phyloP scores from a whole-genome alignment of 2,888 invertebrate genomes.

The Dicroscelio sp. region DNA sequence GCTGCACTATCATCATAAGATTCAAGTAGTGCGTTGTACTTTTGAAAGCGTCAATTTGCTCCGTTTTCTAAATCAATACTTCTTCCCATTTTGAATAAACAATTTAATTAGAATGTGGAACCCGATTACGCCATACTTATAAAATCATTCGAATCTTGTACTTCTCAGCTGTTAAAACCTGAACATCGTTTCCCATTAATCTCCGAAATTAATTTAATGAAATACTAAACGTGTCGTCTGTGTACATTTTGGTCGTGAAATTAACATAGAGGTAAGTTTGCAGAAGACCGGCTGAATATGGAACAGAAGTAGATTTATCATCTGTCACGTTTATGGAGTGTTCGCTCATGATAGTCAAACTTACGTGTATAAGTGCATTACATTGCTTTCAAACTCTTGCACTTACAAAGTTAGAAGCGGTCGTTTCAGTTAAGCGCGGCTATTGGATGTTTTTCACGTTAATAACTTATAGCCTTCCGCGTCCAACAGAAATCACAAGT shows the following conservation, averaged over 20 bases:
- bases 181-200: slow-evolving; percentile 41
- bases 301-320: slow-evolving; percentile 78
- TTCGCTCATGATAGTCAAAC: slow-evolving; percentile 78
- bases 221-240: slow-evolving; percentile 58
- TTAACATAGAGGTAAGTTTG: slow-evolving; percentile 67
- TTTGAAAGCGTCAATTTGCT: not conserved
- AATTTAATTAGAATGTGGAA: not conserved
- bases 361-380: slow-evolving; percentile 76
- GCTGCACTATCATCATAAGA: too few relatives aligned
- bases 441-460: slow-evolving; percentile 65
- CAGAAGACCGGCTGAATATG: slow-evolving; percentile 67
- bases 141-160: not conserved
- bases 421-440: slow-evolving; percentile 65
- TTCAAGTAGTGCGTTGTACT: too few relatives aligned
- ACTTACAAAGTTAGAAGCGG: slow-evolving; percentile 71
- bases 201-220: slow-evolving; percentile 64
- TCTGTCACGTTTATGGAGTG: slow-evolving; percentile 74
- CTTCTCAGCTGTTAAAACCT: not conserved
- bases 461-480: slow-evolving; percentile 63
- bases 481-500: slow-evolving; percentile 45
- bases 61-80: not conserved
- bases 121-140: not conserved
- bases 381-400: slow-evolving; percentile 76
- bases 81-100: too few relatives aligned
- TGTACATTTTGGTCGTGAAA: slow-evolving; percentile 60